Evolutionary conservation across 2,888 invertebrate genomes (phyloP), one percentile per base, ranked within the genome.

Genomic region (Mesoligia furuncula): DNA sequence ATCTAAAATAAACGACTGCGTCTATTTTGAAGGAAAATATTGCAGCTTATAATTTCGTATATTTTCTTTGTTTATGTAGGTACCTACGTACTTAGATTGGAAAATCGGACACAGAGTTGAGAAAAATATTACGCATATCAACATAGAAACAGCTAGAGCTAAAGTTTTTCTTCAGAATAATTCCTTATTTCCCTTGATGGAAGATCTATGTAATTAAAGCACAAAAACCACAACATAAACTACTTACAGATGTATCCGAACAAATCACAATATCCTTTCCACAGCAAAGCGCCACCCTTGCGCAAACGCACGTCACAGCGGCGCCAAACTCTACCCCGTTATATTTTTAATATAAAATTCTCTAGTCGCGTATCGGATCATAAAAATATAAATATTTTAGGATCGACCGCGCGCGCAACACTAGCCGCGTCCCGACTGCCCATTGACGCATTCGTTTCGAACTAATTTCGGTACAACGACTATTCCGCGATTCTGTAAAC

Each of bases 401-500:
- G 93, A 93, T 91, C 90, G 90, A 91, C 87, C 93, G 94, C 94
- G 93, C 93, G 94, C 94, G 92, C 94, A 90, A 90, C 91, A 89
- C 90, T 90, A 87, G 90, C 91, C 90, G 85, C 90, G 91, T 92
- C 89, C 91, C 95, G 95, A 92, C 95, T 93, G 92, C 91, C 92
- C 96, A 95, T 96, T 96, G 96, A 96, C 96, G 96, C 96, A 96
- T 95, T 93, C 95, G 94, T 94, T 95, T 95, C 94, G 89, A 93
- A 96, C 96, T 96, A 96, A 96, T 95, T 96, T 95, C 95, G 95
- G 95, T 96, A 96, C 96, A 96, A 94, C 94, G 93, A 91, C 94
- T 95, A 96, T 96, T 96, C 96, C 96, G 93, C 94, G 95, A 92
- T 96, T 96, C 96, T 96, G 96, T 96, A 96, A 96, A 96, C 96